Conservation (phyloP, 1,140 invertebrate species). For the Tigriopus japonicus region DNA sequence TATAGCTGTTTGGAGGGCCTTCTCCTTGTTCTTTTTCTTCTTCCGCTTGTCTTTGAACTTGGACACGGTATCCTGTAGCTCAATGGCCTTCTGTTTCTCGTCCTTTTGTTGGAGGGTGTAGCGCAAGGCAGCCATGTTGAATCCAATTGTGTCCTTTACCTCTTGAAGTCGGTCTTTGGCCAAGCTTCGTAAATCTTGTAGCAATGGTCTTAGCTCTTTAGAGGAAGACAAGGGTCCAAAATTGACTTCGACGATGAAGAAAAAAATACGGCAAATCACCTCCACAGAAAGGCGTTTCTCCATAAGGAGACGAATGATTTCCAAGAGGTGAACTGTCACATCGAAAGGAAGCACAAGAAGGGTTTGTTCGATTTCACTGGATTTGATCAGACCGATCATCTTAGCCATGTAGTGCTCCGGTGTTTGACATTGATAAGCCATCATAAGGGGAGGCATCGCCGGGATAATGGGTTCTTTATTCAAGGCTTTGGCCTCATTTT, state of each 20-base stretch:
- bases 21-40: conserved; percentile 44
- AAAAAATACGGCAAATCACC: conserved; percentile 45
- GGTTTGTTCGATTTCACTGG: conserved; percentile 72
- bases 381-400: conserved; percentile 19
- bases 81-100: conserved; percentile 48
- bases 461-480: neutral
- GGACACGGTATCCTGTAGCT: conserved; percentile 60
- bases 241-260: conserved; percentile 66
- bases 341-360: conserved; percentile 65
- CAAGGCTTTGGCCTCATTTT: neutral
- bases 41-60: conserved; percentile 43
- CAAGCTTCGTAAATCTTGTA: conserved; percentile 43
- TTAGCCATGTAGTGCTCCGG: neutral
- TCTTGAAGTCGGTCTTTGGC: conserved; percentile 36
- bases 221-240: conserved; percentile 57
- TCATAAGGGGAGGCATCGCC: neutral
- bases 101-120: conserved; percentile 58
- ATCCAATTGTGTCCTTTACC: conserved; percentile 61
- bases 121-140: conserved; percentile 63
- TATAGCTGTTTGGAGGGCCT: conserved; percentile 42
- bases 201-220: conserved; percentile 39
- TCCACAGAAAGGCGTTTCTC: conserved; percentile 45
- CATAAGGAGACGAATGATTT: conserved; percentile 44
- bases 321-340: conserved; percentile 54
- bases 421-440: neutral